Conservation (phyloP, 2,797 vertebrate species). For the Scolopax bukidnonensis region DNA sequence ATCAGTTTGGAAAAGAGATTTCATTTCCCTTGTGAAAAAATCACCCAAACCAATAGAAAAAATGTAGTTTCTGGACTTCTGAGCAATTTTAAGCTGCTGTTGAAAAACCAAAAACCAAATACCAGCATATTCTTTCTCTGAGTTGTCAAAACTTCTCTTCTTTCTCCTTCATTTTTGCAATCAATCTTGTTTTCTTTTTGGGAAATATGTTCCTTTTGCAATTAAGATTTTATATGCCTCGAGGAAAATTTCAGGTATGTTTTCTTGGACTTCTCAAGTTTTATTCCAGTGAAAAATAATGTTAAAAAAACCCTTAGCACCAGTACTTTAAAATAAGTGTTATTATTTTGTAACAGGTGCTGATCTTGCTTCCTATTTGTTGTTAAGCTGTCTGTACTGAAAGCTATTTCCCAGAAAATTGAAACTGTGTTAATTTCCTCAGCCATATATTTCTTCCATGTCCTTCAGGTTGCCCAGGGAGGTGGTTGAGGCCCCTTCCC, state of each 20-base stretch:
- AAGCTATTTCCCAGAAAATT: not conserved
- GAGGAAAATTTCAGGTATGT: not conserved
- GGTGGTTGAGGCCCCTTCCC: too few species aligned
- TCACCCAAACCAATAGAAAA: not conserved
- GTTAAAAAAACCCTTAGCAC: not conserved
- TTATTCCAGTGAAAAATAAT: not conserved
- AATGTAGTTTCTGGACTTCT: not conserved
- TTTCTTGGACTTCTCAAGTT: not conserved
- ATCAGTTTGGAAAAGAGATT: not conserved
- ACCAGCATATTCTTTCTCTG: not conserved
- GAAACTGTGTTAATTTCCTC: not conserved
- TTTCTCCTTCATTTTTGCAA: not conserved
- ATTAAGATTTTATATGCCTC: not conserved
- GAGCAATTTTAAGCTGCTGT: not conserved
- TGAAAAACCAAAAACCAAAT: not conserved
- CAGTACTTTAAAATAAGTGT: not conserved
- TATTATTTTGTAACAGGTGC: not conserved
- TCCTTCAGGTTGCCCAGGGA: not conserved
- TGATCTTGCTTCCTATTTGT: not conserved
- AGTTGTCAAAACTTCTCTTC: not conserved
- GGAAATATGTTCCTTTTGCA: not conserved
- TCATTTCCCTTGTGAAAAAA: not conserved
- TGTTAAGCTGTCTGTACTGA: not conserved
- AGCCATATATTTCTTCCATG: not conserved
- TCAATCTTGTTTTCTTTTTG: not conserved